phyloP scores from a whole-genome alignment of 2,797 vertebrate genomes.

The Falco naumanni region DNA sequence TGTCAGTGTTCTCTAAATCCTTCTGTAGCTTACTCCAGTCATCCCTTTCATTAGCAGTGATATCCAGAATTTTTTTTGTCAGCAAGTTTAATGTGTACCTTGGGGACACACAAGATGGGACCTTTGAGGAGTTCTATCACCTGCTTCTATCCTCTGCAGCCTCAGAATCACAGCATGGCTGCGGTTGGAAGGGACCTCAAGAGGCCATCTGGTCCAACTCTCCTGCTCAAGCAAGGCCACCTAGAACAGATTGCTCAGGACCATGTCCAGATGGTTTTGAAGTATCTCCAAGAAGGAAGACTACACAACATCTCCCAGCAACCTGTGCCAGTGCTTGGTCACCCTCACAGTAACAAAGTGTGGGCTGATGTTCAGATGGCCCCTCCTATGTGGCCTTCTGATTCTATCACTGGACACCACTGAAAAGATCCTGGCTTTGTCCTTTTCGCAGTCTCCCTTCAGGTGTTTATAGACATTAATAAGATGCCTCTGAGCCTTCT shows the following conservation, averaged over 20 bases:
- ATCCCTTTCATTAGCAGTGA: neutral
- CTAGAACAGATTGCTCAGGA: neutral
- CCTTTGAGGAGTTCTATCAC: neutral
- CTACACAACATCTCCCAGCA: neutral
- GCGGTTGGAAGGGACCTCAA: neutral
- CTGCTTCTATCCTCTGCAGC: neutral
- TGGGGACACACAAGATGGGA: neutral
- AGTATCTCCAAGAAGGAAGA: neutral
- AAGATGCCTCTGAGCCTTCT: no score
- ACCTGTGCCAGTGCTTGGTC: neutral
- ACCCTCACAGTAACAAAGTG: neutral
- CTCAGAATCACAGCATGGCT: neutral
- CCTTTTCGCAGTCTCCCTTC: no score
- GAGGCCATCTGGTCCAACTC: neutral
- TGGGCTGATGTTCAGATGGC: no score
- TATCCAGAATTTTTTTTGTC: neutral
- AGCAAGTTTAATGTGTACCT: neutral
- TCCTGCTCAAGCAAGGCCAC: neutral
- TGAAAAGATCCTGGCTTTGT: no score
- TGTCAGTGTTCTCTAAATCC: neutral
- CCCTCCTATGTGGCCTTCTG: no score
- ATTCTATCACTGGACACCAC: no score
- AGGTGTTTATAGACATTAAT: no score
- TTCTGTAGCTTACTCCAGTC: neutral
- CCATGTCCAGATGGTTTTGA: neutral